phyloP scores from a whole-genome alignment of 2,797 vertebrate species.

The Pogoniulus pusillus region DNA sequence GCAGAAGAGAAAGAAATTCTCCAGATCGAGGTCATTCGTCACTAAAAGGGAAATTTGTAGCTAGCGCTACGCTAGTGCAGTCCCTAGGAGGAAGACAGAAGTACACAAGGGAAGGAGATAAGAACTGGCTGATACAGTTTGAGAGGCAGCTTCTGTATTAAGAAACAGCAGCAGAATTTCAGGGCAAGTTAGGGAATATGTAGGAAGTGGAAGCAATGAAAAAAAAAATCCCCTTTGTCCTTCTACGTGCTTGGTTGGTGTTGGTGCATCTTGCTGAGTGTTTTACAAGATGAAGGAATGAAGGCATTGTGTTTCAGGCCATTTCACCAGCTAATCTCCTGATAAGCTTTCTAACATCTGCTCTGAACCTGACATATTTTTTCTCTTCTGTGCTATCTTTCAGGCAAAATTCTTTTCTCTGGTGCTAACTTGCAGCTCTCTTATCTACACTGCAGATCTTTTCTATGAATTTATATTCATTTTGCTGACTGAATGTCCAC shows the following conservation, averaged over 20 bases:
- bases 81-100: neutral
- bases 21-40: neutral
- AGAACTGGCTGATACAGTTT: neutral
- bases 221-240: neutral
- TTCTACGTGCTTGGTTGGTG: neutral
- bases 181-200: neutral
- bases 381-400: neutral
- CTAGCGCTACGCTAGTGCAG: neutral
- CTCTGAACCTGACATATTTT: slow-evolving; percentile 34
- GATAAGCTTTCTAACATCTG: slow-evolving; percentile 42
- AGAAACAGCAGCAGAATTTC: neutral
- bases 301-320: slow-evolving; percentile 25
- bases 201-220: neutral
- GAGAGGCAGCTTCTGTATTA: neutral
- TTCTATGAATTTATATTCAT: neutral
- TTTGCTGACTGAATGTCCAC: neutral
- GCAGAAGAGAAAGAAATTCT: neutral
- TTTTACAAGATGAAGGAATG: neutral
- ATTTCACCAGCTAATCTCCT: slow-evolving; percentile 44
- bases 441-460: neutral
- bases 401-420: slow-evolving; percentile 13
- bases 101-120: neutral
- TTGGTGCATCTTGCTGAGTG: neutral
- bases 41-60: neutral
- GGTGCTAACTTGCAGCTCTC: neutral